Percentiles rank a stretch among this genome's conserved stretches.
These are phyloP conservation scores for Rhagonycha lutea DNA, from an alignment of 2,888 invertebrate species.

Conservation along the genomic window DNA sequence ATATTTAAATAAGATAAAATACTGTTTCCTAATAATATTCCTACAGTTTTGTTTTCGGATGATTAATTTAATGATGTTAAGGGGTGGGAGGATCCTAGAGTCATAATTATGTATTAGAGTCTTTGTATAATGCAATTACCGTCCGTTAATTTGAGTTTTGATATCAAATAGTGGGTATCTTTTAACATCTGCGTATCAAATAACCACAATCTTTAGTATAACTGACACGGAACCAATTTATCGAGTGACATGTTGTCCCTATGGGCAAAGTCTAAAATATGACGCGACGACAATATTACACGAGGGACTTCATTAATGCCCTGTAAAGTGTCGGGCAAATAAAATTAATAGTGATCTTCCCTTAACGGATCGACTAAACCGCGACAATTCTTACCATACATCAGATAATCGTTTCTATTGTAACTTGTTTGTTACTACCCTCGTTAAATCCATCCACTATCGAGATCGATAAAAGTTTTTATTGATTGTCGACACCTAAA, in stretches of 20 bases:
- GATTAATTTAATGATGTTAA: neutral
- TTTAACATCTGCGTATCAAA: slow-evolving; percentile 28
- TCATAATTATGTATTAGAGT: neutral
- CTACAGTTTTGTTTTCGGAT: neutral
- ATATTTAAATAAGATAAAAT: too few relatives aligned
- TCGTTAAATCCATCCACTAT: neutral
- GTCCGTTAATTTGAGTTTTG: slow-evolving; percentile 2
- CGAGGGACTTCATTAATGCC: slow-evolving; percentile 58
- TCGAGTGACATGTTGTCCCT: slow-evolving; percentile 49
- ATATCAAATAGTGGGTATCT: slow-evolving; percentile 10
- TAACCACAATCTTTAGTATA: slow-evolving; percentile 30
- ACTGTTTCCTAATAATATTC: neutral
- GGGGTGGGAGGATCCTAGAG: neutral
- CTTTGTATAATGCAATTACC: slow-evolving; percentile 1
- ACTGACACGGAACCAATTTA: slow-evolving; percentile 48
- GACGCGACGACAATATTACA: slow-evolving; percentile 56
- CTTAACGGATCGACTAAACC: slow-evolving; percentile 33
- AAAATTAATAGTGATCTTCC: slow-evolving; percentile 56
- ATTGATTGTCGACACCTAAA: neutral
- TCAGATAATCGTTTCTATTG: slow-evolving; percentile 30
- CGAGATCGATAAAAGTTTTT: neutral
- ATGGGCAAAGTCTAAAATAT: slow-evolving; percentile 51
- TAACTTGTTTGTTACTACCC: slow-evolving; percentile 16
- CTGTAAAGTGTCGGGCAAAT: slow-evolving; percentile 57
- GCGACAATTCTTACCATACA: slow-evolving; percentile 19